Conservation (phyloP, 2,888 invertebrate genomes). For the Drepanosiphum platanoidis region DNA sequence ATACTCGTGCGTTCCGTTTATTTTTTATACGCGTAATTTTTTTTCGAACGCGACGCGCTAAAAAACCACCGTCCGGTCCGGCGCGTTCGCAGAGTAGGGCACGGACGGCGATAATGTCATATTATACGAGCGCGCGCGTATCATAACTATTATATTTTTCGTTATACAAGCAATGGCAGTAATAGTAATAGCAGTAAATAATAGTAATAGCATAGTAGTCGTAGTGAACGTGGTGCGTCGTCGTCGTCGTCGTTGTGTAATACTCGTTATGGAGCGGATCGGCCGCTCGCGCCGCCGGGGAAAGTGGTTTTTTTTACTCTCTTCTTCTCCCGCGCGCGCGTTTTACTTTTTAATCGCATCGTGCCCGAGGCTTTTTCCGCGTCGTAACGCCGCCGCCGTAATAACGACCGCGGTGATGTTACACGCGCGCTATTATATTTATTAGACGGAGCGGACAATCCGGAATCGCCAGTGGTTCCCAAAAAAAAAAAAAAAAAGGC, state of each 20-base stretch:
- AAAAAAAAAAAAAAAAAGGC: too few relatives aligned
- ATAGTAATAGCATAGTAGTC: constrained; percentile 5
- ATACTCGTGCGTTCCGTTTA: too few relatives aligned
- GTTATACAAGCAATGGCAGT: not conserved
- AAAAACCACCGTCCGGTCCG: too few relatives aligned
- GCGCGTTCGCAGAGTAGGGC: too few relatives aligned
- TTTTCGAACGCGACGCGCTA: too few relatives aligned
- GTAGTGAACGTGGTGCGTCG: constrained; percentile 42
- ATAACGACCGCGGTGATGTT: not conserved
- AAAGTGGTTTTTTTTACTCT: constrained; percentile 55
- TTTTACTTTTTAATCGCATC: constrained; percentile 50
- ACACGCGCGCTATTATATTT: not conserved
- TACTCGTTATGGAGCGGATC: constrained; percentile 49
- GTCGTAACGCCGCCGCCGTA: not conserved
- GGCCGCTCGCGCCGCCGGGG: constrained; percentile 24
- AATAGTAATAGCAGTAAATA: not conserved
- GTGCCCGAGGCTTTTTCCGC: constrained; percentile 53
- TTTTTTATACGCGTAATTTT: too few relatives aligned
- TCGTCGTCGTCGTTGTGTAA: too few relatives aligned
- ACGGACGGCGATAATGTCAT: too few relatives aligned
- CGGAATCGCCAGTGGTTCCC: not conserved
- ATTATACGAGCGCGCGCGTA: too few relatives aligned
- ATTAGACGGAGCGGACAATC: too few relatives aligned
- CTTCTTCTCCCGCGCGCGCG: too few relatives aligned
- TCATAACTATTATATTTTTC: not conserved